phyloP scores from a whole-genome alignment of 2,888 invertebrate genomes.

The Galerucella calmariensis region DNA sequence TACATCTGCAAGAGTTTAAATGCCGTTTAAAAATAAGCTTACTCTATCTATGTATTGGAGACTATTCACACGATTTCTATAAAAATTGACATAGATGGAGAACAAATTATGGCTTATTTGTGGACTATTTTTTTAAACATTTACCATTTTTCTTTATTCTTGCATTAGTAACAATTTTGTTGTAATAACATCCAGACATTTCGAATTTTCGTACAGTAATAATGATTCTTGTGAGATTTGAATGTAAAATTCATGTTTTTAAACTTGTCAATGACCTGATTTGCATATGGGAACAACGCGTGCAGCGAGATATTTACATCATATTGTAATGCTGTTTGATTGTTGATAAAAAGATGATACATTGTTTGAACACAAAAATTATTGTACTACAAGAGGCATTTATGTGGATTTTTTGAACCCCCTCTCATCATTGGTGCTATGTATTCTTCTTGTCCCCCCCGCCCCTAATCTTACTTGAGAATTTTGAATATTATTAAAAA shows the following conservation, averaged over 20 bases:
- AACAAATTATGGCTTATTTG: too few relatives aligned
- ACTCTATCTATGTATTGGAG: too few relatives aligned
- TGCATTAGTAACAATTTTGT: not conserved
- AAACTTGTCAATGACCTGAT: conserved; percentile 1
- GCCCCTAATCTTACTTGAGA: too few relatives aligned
- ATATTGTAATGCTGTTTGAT: not conserved
- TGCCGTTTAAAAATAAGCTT: too few relatives aligned
- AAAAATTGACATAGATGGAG: too few relatives aligned
- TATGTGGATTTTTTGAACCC: too few relatives aligned
- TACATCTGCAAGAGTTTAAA: too few relatives aligned
- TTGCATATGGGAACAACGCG: not conserved
- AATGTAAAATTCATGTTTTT: conserved; percentile 2
- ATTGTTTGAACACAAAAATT: not conserved
- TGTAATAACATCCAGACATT: not conserved
- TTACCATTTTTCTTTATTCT: not conserved
- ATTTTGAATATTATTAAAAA: too few relatives aligned
- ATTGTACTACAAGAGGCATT: not conserved
- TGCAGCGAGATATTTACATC: not conserved
- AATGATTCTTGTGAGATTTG: not conserved
- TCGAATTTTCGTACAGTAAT: not conserved
- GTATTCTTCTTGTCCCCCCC: too few relatives aligned
- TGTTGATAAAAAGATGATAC: not conserved
- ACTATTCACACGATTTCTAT: too few relatives aligned
- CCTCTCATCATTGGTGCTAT: too few relatives aligned
- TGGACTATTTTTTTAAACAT: too few relatives aligned